Evolutionary conservation across 2,113 vertebrate species (phyloP), one percentile per base, ranked within the genome.

Genomic region (Salvelinus sp.): DNA sequence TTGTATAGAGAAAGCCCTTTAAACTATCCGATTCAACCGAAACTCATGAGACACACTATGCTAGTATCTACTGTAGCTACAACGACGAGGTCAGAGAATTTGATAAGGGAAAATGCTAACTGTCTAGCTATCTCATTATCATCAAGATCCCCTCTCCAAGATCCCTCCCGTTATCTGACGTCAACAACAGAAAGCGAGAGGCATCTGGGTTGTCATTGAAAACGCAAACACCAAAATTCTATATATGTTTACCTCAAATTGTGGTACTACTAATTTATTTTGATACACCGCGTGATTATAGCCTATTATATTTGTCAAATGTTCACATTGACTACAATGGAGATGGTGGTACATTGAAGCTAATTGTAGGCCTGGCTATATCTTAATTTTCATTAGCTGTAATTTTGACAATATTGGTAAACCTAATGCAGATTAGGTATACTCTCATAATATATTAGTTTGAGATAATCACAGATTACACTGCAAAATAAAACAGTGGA

Each of bases 141-240:
- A 68, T 33, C 66, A 33, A 33, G 20, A 28, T 69, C 50, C 73
- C 82, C 82, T 85, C 82, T 86, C 62, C 87, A 86, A 68, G 27
- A 30, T 63, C 38, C 76, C 82, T 85, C 65, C 82, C 44, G 47
- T 48, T 72, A 12, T 69, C 44, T 69, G 44, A 69, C 68, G 44
- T 69, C 68, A 69, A 69, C 33, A n/a, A 69, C 68, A n/a, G 68
- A 48, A 48, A 25, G 38, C 44, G 68, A 69, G 33, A 69, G 68
- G 44, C 38, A 48, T 22, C 38, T 38, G 66, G 6, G 18, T 33
- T 66, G 14, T 28, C 22, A 65, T 18, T 27, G 66, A 38, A 68
- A 38, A 68, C 30, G 30, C 66, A 33, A 68, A 68, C 27, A 16
- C 22, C 65, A 16, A 67, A 22, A 62, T 62, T 4, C 1, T 62